Base-by-base conservation (phyloP, 2,797 vertebrate genomes). In the Coregonus ussuriensis region DNA sequence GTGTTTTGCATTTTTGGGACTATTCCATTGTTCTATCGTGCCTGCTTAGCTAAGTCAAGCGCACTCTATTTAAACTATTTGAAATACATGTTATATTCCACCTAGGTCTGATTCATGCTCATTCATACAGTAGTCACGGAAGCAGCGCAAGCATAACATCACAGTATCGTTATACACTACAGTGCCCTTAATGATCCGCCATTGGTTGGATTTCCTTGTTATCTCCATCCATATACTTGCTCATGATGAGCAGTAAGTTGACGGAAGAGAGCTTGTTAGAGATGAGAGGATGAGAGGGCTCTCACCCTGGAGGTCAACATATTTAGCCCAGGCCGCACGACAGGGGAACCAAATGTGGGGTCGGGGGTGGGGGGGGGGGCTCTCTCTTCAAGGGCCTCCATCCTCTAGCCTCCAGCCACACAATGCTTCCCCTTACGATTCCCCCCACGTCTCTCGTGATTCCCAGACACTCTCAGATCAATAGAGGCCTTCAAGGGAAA, bases 401-500 rank as follows among this genome's bases (percentile, higher is more conserved):
- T 47, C 41, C 41, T 47, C 41, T 21, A 59, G 56, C 16, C 56
- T 18, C 65, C 75, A 59, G 74, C 56, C 62, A 90, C 88, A 68
- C 59, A 59, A 91, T 90, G 91, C 91, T 69, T 90, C 33, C 11
- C 47, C 75, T 51, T 82, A 83, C 82, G 79, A 88, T 91, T 90
- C 84, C 41, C 15, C 33, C 62, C 41, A 65, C 53, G 76, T 72
- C 76, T 25, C 18, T n/a, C 15, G n/a, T 9, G 18, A 18, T 21
- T 15, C 65, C 37, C 88, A 79, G 79, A 85, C 84, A 78, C 80
- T 85, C 25, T 59, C 81, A 37, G 86, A 91, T 93, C 91, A 92
- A 93, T 91, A 92, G 91, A 66, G 1, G 75, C 75, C 86, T 92
- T 91, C 88, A 86, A 91, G 88, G 3, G 59, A 63, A 78, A 89